Evolutionary conservation across 2,113 vertebrate genomes (phyloP).

Genomic region (Mastomys natalensis): DNA sequence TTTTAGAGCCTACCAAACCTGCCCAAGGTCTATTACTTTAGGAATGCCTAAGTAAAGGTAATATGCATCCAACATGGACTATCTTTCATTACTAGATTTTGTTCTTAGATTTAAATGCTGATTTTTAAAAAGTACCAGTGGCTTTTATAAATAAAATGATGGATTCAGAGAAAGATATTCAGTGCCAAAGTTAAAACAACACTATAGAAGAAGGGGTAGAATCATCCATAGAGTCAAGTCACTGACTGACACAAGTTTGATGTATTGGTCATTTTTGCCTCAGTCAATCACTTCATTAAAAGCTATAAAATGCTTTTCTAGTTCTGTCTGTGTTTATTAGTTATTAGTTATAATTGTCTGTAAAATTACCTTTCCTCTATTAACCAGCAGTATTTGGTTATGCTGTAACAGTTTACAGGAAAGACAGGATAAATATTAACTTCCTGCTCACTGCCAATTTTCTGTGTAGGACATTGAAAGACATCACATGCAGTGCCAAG

Average conservation of each 20-base stretch:
- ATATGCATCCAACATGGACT: not conserved
- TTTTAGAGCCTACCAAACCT: not conserved
- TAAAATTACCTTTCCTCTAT: conserved; percentile 35
- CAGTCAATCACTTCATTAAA: conserved; percentile 27
- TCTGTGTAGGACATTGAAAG: not conserved
- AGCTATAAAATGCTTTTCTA: conserved; percentile 17
- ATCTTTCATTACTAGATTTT: not conserved
- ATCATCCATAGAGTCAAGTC: not conserved
- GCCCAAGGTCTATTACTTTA: not conserved
- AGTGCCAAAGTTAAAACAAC: conserved; percentile 48
- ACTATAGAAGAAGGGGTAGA: not conserved
- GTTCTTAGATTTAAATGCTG: conserved; percentile 3
- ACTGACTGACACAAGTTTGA: not conserved
- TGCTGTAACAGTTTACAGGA: not conserved
- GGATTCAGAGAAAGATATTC: conserved; percentile 34
- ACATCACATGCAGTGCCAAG: not conserved
- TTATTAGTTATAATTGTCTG: conserved; percentile 28
- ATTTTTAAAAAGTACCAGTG: conserved; percentile 37
- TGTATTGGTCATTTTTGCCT: not conserved
- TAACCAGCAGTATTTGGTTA: conserved; percentile 28
- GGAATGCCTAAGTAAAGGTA: not conserved
- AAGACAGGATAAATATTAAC: not conserved
- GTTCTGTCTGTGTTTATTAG: conserved; percentile 14
- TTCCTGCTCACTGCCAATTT: conserved; percentile 10
- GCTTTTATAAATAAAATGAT: conserved; percentile 59